Evolutionary conservation across 2,888 invertebrate species (phyloP).

Genomic region (Callimorpha dominula): DNA sequence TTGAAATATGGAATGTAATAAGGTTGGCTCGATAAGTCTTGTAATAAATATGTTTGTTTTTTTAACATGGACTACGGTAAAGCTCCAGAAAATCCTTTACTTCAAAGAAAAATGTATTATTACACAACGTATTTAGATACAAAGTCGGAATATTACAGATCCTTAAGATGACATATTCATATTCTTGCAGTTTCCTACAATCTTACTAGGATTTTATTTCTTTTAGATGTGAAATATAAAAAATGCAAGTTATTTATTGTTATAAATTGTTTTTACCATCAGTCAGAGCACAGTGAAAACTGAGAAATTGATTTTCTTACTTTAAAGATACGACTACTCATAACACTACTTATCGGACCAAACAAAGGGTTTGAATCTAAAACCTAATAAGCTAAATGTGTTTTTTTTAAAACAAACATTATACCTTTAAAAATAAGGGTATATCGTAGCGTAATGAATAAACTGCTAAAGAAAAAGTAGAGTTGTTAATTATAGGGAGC

Average conservation of each 20-base stretch:
- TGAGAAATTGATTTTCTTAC: not conserved
- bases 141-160: not conserved
- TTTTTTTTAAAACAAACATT: conserved; percentile 25
- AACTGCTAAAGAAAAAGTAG: conserved; percentile 58
- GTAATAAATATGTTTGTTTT: not conserved
- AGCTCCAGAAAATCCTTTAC: not conserved
- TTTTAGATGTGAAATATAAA: not conserved
- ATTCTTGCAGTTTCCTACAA: not conserved
- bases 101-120: not conserved
- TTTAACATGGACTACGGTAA: not conserved
- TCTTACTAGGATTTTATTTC: not conserved
- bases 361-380: not conserved
- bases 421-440: conserved; percentile 44
- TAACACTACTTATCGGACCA: not conserved
- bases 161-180: not conserved
- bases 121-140: not conserved
- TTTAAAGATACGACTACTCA: not conserved
- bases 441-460: conserved; percentile 55
- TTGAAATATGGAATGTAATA: not conserved
- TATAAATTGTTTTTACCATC: not conserved
- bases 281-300: not conserved
- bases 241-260: not conserved
- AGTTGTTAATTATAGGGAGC: conserved; percentile 66
- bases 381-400: not conserved
- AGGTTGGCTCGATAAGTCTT: not conserved